Base-by-base conservation (phyloP, 2,888 invertebrate genomes). In the Hyposoter didymator region DNA sequence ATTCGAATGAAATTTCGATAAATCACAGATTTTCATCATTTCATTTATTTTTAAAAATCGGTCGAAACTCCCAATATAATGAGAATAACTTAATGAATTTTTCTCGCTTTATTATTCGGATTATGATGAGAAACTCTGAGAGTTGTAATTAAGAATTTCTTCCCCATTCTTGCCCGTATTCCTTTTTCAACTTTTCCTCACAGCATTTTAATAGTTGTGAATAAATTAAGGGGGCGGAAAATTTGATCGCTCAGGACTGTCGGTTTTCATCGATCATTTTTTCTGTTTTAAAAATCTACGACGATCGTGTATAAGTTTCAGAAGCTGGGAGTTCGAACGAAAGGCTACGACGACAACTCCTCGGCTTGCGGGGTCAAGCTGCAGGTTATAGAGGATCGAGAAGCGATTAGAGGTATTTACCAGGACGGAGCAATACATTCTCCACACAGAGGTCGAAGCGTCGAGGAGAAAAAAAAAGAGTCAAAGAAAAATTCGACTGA, bases 341-440 rank as follows among this genome's bases (percentile, higher is more conserved):
- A 90, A 91, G 87, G 87, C 89, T 89, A 89, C 88, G 89, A 89
- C 89, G 87, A 90, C 90, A 91, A 91, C 84, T 92, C 91, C 90
- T 90, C 84, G 79, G 75, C 84, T 88, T 85, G 87, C 39, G 75
- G 88, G 91, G 91, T 91, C 91, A 91, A 90, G 89, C 84, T 87
- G 83, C 89, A 84, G 90, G 89, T 91, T 90, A 90, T 89, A 89
- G 88, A 90, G 90, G 89, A 90, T 91, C 90, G 90, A 89, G 91
- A 89, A 90, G 90, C 90, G 91, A 91, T 91, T 91, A 90, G 90
- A n/a, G n/a, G n/a, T n/a, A n/a, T n/a, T n/a, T n/a, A n/a, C n/a
- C n/a, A n/a, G n/a, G n/a, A n/a, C n/a, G n/a, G n/a, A n/a, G n/a
- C n/a, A n/a, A n/a, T n/a, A n/a, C n/a, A n/a, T n/a, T n/a, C n/a